phyloP scores from a whole-genome alignment of 2,888 invertebrate genomes.

The Netelia virgata region DNA sequence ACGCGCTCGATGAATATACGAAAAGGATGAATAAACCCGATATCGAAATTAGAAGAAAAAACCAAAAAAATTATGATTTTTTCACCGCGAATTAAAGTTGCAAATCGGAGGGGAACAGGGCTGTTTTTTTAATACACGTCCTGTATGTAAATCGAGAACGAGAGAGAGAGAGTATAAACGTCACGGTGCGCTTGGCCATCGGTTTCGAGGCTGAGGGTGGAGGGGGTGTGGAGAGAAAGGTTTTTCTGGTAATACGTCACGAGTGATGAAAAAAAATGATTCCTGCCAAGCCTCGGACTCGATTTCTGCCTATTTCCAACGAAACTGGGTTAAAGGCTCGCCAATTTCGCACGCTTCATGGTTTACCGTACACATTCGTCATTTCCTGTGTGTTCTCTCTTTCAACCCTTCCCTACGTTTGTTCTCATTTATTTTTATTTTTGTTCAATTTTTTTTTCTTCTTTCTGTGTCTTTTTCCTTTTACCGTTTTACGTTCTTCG shows the following conservation, averaged over 20 bases:
- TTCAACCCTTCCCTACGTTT: slow-evolving; percentile 9
- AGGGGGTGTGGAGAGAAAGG: too few relatives aligned
- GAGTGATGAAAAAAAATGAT: slow-evolving; percentile 64
- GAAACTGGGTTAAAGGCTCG: slow-evolving; percentile 66
- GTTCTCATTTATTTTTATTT: slow-evolving; percentile 11
- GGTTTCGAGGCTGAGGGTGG: slow-evolving; percentile 24
- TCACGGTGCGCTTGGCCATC: slow-evolving; percentile 46
- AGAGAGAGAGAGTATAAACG: slow-evolving; percentile 32
- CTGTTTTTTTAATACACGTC: not conserved
- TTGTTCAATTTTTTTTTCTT: slow-evolving; percentile 13
- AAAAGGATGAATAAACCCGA: slow-evolving; percentile 28
- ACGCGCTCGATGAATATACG: not conserved
- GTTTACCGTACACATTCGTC: slow-evolving; percentile 45
- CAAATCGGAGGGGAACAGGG: not conserved
- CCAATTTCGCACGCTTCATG: slow-evolving; percentile 63
- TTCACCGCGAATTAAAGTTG: not conserved
- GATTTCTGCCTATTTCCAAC: slow-evolving; percentile 34
- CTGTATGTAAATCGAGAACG: not conserved
- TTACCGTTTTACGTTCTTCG: slow-evolving; percentile 8
- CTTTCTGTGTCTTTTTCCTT: not conserved
- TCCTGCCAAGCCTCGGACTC: slow-evolving; percentile 36
- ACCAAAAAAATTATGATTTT: too few relatives aligned
- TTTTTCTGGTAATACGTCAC: slow-evolving; percentile 47
- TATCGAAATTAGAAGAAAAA: not conserved
- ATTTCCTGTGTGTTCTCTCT: slow-evolving; percentile 36